Conservation (phyloP, 2,797 vertebrate species). For the Nannoperca australis region DNA sequence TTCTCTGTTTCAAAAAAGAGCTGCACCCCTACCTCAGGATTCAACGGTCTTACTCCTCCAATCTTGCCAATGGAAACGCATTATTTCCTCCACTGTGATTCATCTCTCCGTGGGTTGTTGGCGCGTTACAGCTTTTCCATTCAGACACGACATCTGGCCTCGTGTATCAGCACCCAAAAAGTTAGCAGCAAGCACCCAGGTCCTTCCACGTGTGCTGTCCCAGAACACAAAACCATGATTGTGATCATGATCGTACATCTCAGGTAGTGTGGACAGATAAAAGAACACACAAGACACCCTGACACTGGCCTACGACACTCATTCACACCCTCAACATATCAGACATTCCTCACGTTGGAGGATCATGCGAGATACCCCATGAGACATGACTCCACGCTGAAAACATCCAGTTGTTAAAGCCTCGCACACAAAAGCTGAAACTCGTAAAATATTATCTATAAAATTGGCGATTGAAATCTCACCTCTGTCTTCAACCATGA, state of each 20-base stretch:
- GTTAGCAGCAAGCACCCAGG: not conserved
- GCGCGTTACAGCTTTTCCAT: constrained; percentile 30
- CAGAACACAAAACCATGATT: constrained; percentile 24
- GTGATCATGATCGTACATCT: not conserved
- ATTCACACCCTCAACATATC: constrained; percentile 59
- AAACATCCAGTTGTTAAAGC: constrained; percentile 50
- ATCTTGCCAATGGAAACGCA: constrained; percentile 41
- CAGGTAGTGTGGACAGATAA: not conserved
- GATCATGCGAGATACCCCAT: constrained; percentile 54
- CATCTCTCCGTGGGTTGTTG: constrained; percentile 60
- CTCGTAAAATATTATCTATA: not conserved
- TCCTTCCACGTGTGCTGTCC: constrained; percentile 33
- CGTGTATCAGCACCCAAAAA: constrained; percentile 28
- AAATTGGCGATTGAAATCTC: constrained; percentile 30
- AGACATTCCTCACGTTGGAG: constrained; percentile 76
- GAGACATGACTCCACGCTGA: constrained; percentile 58
- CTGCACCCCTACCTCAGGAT: constrained; percentile 5
- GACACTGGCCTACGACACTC: constrained; percentile 17
- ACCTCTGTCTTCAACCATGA: constrained; percentile 61
- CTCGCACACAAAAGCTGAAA: constrained; percentile 13
- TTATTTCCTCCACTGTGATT: constrained; percentile 49
- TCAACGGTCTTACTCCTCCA: not conserved
- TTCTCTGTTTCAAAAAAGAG: not conserved
- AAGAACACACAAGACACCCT: constrained; percentile 14
- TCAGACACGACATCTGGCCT: constrained; percentile 29